Evolutionary conservation across 2,113 vertebrate species (phyloP), one percentile per base, ranked within the genome.

Genomic region (Panurus biarmicus): DNA sequence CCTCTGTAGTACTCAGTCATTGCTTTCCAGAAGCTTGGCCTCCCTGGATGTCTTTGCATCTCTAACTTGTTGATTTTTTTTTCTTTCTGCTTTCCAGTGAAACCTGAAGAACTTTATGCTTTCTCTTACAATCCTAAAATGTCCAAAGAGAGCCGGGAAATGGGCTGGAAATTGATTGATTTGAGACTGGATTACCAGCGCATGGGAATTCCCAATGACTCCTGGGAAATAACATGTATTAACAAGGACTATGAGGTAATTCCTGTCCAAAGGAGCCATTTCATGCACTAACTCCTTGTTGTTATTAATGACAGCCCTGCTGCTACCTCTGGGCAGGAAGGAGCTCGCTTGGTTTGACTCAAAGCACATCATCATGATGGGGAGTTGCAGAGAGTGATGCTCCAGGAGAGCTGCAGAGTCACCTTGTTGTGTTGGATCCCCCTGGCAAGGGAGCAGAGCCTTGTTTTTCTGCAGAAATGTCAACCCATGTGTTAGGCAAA

Each of bases 201-300:
- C 36, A 98, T 98, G 98, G 98, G 98, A 35, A 95, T 98, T 44
- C 97, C 98, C 16, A 98, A 98, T 4, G 89, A 95, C 48, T 94
- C 88, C 33, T 98, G 98, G 98, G 97, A 97, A 72, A 88, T 98
- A 40, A 98, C 97, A 1, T 96, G 98, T 79, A 65, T 97, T 61
- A 98, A 98, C 74, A 97, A 96, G 87, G 97, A 97, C 87, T 98
- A 98, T 45, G 97, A 98, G 98, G 98, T 98, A 96, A 97, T 83
- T 95, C 54, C 73, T 82, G 83, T 65, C 42, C 69, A 28, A 5
- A 91, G 54, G n/a, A 80, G 60, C 76, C 47, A 3, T 44, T 66
- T 14, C 25, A 5, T 75, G 60, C 72, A 7, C 4, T 9, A 8
- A 47, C 65, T 84, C n/a, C n/a, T 42, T 14, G 50, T 33, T 45